Percentiles rank a stretch among this genome's conserved stretches.
Conservation (phyloP, 1,140 invertebrate species). For the Tachypleus tridentatus region DNA sequence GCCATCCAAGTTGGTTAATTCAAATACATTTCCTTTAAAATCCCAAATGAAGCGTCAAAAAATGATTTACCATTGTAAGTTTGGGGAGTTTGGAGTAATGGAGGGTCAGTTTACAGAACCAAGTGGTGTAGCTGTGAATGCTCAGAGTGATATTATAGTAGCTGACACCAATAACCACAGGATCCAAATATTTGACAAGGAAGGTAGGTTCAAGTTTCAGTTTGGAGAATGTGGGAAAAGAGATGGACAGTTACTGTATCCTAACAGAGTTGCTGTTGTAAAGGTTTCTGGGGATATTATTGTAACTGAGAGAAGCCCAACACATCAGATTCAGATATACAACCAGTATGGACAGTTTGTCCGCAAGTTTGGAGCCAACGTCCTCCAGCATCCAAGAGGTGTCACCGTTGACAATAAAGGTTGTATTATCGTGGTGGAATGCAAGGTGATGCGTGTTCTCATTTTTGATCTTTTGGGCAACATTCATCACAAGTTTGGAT, state of each 20-base stretch:
- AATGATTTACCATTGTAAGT: conserved; percentile 99
- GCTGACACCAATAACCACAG: conserved; percentile 99
- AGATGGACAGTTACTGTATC: conserved; percentile 93
- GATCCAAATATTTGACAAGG: conserved; percentile 98
- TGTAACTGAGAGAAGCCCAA: conserved; percentile 94
- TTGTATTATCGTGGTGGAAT: conserved; percentile 95
- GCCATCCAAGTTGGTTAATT: conserved; percentile 68
- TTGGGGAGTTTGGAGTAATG: conserved; percentile 98
- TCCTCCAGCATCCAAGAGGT: conserved; percentile 93
- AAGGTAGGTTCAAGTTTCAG: conserved; percentile 98
- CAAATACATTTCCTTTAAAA: conserved; percentile 77
- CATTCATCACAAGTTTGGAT: conserved; percentile 90
- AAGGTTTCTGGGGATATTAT: conserved; percentile 96
- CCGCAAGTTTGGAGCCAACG: conserved; percentile 95
- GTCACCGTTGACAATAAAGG: conserved; percentile 96
- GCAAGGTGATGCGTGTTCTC: conserved; percentile 98
- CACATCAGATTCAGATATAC: conserved; percentile 94
- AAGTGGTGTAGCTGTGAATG: conserved; percentile 95
- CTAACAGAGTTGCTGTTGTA: conserved; percentile 95
- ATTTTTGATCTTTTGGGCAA: conserved; percentile 97
- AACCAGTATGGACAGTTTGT: conserved; percentile 99
- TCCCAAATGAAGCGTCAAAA: conserved; percentile 96
- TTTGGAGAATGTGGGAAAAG: conserved; percentile 93
- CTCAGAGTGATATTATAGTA: conserved; percentile 98
- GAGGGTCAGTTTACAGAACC: conserved; percentile 99